phyloP scores from a whole-genome alignment of 2,888 invertebrate species.

The Ochropleura plecta region DNA sequence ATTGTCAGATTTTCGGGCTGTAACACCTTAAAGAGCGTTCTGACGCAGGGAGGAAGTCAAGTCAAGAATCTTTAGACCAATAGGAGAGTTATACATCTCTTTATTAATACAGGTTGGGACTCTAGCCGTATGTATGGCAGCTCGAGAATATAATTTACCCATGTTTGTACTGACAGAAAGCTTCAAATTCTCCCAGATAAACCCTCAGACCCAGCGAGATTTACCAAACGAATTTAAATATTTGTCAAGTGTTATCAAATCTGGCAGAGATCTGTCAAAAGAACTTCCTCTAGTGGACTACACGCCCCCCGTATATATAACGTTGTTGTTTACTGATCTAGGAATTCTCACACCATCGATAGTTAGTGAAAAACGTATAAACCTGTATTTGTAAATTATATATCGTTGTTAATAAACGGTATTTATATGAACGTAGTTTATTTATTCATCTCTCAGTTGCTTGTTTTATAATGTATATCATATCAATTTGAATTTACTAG shows the following conservation, averaged over 20 bases:
- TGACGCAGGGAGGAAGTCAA: not conserved
- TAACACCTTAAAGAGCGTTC: not conserved
- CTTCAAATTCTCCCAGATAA: conserved; percentile 98
- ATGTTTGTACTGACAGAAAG: conserved; percentile 99
- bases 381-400: conserved; percentile 95
- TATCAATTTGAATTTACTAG: not conserved
- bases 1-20: not conserved
- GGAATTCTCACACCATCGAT: conserved; percentile 99
- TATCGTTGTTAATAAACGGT: conserved; percentile 27
- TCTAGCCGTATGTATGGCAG: conserved; percentile 94
- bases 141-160: conserved; percentile 97
- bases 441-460: not conserved
- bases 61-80: not conserved
- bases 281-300: conserved; percentile 98
- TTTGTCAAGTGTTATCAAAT: conserved; percentile 88
- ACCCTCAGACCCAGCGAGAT: conserved; percentile 98
- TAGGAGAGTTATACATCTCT: not conserved
- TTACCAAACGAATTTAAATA: conserved; percentile 96
- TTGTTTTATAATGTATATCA: not conserved
- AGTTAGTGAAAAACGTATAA: conserved; percentile 99
- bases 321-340: conserved; percentile 98
- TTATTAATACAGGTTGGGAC: conserved; percentile 89
- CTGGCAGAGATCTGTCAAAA: conserved; percentile 85
- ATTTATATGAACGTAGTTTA: conserved; percentile 26
- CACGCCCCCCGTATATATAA: conserved; percentile 98